These are phyloP conservation scores for Epinotia brunnichana DNA, from an alignment of 2,888 invertebrate genomes.

Conservation along the genomic window DNA sequence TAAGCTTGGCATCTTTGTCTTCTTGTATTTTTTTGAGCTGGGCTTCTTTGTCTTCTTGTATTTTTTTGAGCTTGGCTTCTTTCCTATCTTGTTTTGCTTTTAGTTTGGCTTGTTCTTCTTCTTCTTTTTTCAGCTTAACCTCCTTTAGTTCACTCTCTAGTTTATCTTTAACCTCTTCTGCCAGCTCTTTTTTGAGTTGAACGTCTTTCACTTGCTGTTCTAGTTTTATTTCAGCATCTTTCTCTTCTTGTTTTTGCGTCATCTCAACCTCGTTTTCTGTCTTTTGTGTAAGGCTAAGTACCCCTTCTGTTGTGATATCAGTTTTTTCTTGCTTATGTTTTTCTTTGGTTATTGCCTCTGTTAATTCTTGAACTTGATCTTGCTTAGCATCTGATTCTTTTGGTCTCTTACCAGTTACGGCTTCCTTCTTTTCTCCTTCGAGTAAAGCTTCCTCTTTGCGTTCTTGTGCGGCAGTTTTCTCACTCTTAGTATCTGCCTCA, in stretches of 20 bases:
- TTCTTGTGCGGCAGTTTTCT: slow-evolving; percentile 33
- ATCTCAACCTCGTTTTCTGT: slow-evolving; percentile 37
- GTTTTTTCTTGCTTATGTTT: slow-evolving; percentile 41
- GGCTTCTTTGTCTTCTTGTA: slow-evolving; percentile 16
- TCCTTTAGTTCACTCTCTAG: slow-evolving; percentile 26
- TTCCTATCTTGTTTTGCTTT: slow-evolving; percentile 33
- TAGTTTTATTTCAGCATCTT: slow-evolving; percentile 33
- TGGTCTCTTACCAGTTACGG: not conserved
- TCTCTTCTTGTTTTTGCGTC: slow-evolving; percentile 47
- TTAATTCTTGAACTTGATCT: slow-evolving; percentile 24
- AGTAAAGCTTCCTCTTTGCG: slow-evolving; percentile 45
- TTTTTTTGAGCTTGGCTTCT: slow-evolving; percentile 19
- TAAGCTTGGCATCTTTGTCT: slow-evolving; percentile 10
- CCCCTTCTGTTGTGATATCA: slow-evolving; percentile 11
- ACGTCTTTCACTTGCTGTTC: slow-evolving; percentile 45
- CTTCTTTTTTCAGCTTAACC: slow-evolving; percentile 24
- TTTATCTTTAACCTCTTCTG: slow-evolving; percentile 34
- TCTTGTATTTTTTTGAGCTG: slow-evolving; percentile 26
- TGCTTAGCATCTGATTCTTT: not conserved
- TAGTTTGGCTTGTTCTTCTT: slow-evolving; percentile 9
- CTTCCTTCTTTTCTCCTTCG: slow-evolving; percentile 6
- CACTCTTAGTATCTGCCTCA: not conserved
- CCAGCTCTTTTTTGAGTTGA: slow-evolving; percentile 46
- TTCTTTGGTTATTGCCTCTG: slow-evolving; percentile 46
- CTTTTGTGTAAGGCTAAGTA: slow-evolving; percentile 7